phyloP scores from a whole-genome alignment of 2,888 invertebrate genomes.

The Tenthredo livida region DNA sequence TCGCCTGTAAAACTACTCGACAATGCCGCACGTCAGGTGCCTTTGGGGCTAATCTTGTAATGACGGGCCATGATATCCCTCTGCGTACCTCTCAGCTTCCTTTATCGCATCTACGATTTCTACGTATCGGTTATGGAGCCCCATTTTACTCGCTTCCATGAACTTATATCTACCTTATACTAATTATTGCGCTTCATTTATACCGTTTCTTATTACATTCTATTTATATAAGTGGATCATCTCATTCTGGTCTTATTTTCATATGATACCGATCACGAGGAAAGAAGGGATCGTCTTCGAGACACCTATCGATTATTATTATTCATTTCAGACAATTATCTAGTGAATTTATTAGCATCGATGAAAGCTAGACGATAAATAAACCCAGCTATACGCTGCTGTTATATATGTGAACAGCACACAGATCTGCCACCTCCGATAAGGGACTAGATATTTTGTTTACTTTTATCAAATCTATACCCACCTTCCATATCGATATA shows the following conservation, averaged over 20 bases:
- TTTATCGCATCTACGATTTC: conserved; percentile 48
- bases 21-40: conserved; percentile 65
- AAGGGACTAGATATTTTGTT: conserved; percentile 2
- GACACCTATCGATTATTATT: neutral
- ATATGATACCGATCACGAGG: neutral
- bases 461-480: conserved; percentile 5
- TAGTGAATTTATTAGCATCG: neutral
- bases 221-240: neutral
- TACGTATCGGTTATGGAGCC: conserved; percentile 30
- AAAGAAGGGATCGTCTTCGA: neutral
- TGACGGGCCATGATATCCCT: conserved; percentile 47
- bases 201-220: neutral
- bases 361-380: neutral
- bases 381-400: neutral
- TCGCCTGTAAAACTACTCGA: conserved; percentile 66
- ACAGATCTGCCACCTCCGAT: conserved; percentile 3
- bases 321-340: neutral
- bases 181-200: conserved; percentile 22
- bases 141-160: conserved; percentile 7
- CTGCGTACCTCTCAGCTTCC: neutral
- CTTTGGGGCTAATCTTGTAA: conserved; percentile 56
- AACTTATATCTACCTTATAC: neutral
- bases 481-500: neutral
- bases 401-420: neutral
- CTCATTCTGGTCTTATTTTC: neutral